A percentile compares a stretch with the other conserved stretches of the same genome.
These are phyloP conservation scores for Propithecus deckenii DNA, from an alignment of 2,797 vertebrate species.

Conservation along the genomic window DNA sequence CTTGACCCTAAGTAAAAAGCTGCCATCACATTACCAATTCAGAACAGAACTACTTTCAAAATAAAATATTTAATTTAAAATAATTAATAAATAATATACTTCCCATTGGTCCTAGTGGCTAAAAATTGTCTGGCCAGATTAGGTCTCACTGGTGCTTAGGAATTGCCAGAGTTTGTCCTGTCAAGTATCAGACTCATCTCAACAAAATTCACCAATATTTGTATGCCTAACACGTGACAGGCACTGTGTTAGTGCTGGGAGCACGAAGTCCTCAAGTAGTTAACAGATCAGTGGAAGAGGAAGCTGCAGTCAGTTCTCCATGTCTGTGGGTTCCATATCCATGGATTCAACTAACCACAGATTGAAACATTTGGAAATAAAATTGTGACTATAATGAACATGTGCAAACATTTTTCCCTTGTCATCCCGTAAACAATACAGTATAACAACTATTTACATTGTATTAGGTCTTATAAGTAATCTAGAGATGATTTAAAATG, in stretches of 20 bases:
- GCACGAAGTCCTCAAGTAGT: not conserved
- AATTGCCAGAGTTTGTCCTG: not conserved
- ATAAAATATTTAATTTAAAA: constrained; percentile 8
- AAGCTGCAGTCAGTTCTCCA: not conserved
- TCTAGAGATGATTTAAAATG: not conserved
- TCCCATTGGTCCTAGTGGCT: not conserved
- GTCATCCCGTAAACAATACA: not conserved
- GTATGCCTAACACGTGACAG: not conserved
- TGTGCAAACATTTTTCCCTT: not conserved
- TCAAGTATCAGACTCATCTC: not conserved
- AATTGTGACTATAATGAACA: not conserved
- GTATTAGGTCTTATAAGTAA: not conserved
- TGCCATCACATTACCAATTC: not conserved
- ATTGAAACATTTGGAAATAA: not conserved
- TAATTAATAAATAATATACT: not conserved
- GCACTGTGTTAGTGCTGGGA: not conserved
- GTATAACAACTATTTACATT: not conserved
- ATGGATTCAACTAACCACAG: not conserved
- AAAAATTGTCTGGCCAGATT: not conserved
- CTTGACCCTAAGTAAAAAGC: not conserved
- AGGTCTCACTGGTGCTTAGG: not conserved
- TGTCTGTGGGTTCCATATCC: not conserved
- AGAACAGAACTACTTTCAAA: not conserved
- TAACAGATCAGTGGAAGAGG: not conserved
- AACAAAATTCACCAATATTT: not conserved